Conservation (phyloP, 2,797 vertebrate species). For the Anabacerthia variegaticeps region DNA sequence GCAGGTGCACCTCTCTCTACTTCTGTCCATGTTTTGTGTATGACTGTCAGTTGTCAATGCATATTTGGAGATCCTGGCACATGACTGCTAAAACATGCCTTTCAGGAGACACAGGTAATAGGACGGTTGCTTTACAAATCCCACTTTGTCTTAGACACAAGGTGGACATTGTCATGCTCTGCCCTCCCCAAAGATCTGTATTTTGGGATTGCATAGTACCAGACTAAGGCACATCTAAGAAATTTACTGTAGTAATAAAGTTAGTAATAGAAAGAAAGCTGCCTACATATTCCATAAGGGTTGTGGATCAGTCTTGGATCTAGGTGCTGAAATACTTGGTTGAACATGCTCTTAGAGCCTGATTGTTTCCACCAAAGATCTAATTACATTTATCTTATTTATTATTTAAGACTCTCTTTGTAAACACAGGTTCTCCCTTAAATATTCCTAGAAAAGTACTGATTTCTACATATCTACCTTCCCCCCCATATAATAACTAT, state of each 20-base stretch:
- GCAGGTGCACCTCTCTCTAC: background rate
- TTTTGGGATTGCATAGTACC: background rate
- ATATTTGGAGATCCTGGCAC: background rate
- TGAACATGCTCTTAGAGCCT: background rate
- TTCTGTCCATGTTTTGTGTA: background rate
- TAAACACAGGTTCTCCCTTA: background rate
- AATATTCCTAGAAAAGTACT: background rate
- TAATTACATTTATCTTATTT: background rate
- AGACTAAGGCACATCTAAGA: background rate
- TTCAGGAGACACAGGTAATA: background rate
- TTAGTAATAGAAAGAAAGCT: background rate
- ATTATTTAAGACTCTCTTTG: background rate
- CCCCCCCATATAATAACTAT: background rate
- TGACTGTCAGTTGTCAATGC: fast-evolving
- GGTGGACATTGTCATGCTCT: background rate
- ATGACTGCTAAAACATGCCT: background rate
- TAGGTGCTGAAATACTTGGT: background rate
- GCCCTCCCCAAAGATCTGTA: background rate
- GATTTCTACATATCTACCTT: background rate
- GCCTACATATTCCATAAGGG: background rate
- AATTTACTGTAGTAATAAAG: background rate
- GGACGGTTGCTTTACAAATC: background rate
- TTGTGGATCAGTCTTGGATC: background rate
- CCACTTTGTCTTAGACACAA: background rate
- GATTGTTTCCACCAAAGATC: background rate